Base-by-base conservation (phyloP, 2,888 invertebrate species). In the Gibbula magus region DNA sequence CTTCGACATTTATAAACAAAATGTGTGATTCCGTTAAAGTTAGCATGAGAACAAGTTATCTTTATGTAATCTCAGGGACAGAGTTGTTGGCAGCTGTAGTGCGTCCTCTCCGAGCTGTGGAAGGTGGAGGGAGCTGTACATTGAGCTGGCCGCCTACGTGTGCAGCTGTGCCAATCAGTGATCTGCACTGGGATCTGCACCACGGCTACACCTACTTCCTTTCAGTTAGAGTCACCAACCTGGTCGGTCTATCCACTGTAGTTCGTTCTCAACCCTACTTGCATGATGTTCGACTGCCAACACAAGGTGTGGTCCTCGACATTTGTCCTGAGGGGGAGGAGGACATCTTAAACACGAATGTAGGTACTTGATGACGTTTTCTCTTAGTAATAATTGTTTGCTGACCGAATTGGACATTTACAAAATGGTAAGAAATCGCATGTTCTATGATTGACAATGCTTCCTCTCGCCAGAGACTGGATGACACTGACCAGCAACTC, bases 401-500 rank as follows among this genome's bases (percentile, higher is more conserved):
- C 18, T 10, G 18, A 20, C 20, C 56, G 35, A 5, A 35, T 5
- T 35, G 7, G 7, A 35, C 7, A 5, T 7, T 5, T 35, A 35
- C 7, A 7, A 5, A 7, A 35, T 35, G 35, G 3, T 35, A 7
- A 35, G 35, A 7, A 35, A 35, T 35, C 7, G 7, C 3, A 3
- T 7, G 35, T 5, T 5, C 35, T 5, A 35, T 7, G 7, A 35
- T 35, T 35, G n/a, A n/a, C 35, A 35, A 5, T 35, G 2, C 32
- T 53, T 10, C 35, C n/a, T 39, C 32, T 25, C 80, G 32, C 29
- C 78, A 87, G 86, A 82, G 80, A 10, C 76, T 83, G 53, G 83
- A 82, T 76, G 85, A 86, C 73, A 81, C 82, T n/a, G 84, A 85
- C 74, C 83, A 83, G 39, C 84, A 83, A 45, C 80, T 82, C 32